Evolutionary conservation across 2,888 invertebrate species (phyloP).

Genomic region (Esperia sulphurella): DNA sequence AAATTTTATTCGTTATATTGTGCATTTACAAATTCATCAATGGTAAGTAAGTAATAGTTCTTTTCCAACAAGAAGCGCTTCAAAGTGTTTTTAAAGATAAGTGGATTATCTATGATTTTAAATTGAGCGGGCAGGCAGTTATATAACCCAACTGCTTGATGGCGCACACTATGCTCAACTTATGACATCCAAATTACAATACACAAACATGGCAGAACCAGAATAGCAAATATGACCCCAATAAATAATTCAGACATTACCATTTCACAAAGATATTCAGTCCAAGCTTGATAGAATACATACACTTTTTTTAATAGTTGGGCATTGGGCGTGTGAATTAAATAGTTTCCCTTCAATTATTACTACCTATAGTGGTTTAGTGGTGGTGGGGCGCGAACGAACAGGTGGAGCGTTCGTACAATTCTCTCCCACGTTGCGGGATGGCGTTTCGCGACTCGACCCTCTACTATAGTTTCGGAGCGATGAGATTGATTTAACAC

Average conservation of each 20-base stretch:
- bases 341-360: slow-evolving; percentile 24
- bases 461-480: slow-evolving; percentile 17
- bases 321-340: slow-evolving; percentile 21
- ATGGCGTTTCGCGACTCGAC: slow-evolving; percentile 36
- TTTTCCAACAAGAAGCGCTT: too few relatives aligned
- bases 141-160: too few relatives aligned
- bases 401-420: slow-evolving; percentile 32
- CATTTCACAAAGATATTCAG: neutral
- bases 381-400: slow-evolving; percentile 28
- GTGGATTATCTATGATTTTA: too few relatives aligned
- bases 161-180: too few relatives aligned
- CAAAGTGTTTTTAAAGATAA: too few relatives aligned
- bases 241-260: neutral
- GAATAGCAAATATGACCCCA: neutral
- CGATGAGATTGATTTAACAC: too few relatives aligned
- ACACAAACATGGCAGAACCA: too few relatives aligned
- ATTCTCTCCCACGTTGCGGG: slow-evolving; percentile 32
- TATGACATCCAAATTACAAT: too few relatives aligned
- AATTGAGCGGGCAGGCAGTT: too few relatives aligned
- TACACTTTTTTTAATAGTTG: slow-evolving; percentile 21
- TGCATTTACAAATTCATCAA: too few relatives aligned
- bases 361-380: slow-evolving; percentile 19
- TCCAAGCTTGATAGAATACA: neutral
- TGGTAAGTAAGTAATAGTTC: too few relatives aligned
- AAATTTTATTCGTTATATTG: too few relatives aligned